These are phyloP conservation scores for Stenolophus ochropezus DNA, from an alignment of 2,888 invertebrate genomes.

Conservation along the genomic window DNA sequence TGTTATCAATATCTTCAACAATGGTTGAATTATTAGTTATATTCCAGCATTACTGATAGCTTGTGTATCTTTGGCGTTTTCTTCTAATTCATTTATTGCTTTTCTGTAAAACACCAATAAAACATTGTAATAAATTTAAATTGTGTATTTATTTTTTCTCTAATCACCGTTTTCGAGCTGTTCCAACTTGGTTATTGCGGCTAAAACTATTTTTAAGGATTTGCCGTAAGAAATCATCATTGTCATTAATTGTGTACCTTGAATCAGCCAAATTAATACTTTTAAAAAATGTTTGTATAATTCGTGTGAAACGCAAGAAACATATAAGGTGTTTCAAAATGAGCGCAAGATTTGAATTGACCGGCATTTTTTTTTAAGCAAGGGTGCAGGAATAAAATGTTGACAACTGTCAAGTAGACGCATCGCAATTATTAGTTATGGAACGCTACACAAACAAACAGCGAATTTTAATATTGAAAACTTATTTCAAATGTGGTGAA, in stretches of 20 bases:
- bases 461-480: too few species aligned
- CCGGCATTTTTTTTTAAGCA: too few species aligned
- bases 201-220: conserved; percentile 16
- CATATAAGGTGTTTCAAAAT: too few species aligned
- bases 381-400: too few species aligned
- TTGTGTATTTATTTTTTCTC: neutral
- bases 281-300: conserved; percentile 20
- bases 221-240: conserved; percentile 23
- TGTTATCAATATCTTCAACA: neutral
- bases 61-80: neutral
- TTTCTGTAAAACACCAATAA: neutral
- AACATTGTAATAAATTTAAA: neutral
- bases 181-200: conserved; percentile 4
- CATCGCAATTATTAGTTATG: too few species aligned
- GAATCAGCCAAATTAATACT: conserved; percentile 8
- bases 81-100: neutral
- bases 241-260: neutral
- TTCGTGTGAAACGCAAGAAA: conserved; percentile 9
- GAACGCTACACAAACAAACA: too few species aligned
- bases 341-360: too few species aligned
- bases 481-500: too few species aligned
- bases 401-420: too few species aligned
- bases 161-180: neutral
- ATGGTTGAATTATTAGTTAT: conserved; percentile 11
- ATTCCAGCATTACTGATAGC: neutral